Evolutionary conservation across 2,888 invertebrate genomes (phyloP), one percentile per base, ranked within the genome.

Genomic region (Axea sp.): DNA sequence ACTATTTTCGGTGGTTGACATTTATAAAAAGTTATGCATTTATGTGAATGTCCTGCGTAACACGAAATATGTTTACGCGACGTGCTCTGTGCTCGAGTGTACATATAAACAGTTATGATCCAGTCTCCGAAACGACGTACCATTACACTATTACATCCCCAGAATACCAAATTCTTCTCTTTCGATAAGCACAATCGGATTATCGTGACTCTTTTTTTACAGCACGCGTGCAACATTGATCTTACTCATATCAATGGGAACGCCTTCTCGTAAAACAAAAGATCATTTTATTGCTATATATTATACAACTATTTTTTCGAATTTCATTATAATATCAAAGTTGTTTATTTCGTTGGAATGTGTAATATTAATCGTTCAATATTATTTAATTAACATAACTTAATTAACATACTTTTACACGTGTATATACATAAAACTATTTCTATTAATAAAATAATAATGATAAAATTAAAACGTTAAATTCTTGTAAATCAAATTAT

Each of bases 21-120:
- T 49, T 49, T 51, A 62, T 45, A 57, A 59, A 49, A 73, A 73
- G 43, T 55, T 45, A 68, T 64, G 71, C 62, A 62, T 75, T 75
- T 64, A 75, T 72, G 57, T 53, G 75, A 62, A 64, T 67, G 60
- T 62, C 69, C 49, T 59, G 49, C 73, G 41, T 43, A 71, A 60
- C 79, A 75, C 77, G 76, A 77, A 80, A 79, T 78, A 78, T 79
- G 80, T 77, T 77, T 77, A 80, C 77, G 72, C 78, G 79, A 80
- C 78, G 77, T 76, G 80, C 59, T 59, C 26, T 26, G 51, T 39
- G 41, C 37, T 9, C 67, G 62, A 67, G 77, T 80, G 78, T 82
- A 81, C 78, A 80, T 81, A 81, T 82, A 83, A 82, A 83, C 83
- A 82, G 83, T 82, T 82, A 82, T 83, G 82, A 81, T 79, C 80